phyloP scores from a whole-genome alignment of 2,888 invertebrate genomes.

The Seira musarum region DNA sequence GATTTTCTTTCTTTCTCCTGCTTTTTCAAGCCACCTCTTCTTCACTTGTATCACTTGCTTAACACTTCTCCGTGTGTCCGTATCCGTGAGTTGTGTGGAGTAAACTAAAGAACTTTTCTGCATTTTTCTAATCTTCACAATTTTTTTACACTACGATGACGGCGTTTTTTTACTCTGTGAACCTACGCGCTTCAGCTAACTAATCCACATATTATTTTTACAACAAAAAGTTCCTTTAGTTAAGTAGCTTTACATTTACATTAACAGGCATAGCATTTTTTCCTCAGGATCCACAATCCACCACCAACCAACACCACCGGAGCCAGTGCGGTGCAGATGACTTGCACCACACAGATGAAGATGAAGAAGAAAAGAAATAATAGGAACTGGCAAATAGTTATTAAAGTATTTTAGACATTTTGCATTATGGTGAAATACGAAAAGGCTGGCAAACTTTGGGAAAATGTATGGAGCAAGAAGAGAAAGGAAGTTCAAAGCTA shows the following conservation, averaged over 20 bases:
- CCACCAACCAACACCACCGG: no score
- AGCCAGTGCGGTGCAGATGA: background rate
- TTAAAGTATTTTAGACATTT: background rate
- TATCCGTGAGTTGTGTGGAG: conserved; percentile 36
- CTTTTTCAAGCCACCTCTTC: conserved; percentile 11
- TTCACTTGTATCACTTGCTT: background rate
- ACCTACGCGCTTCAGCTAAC: no score
- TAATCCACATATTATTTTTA: background rate
- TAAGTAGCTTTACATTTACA: background rate
- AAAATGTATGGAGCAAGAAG: background rate
- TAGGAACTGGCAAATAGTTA: conserved; percentile 10
- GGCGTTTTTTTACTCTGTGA: no score
- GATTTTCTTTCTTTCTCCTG: conserved; percentile 6
- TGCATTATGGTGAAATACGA: background rate
- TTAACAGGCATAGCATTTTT: background rate
- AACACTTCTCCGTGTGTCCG: conserved; percentile 31
- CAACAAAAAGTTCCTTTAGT: background rate
- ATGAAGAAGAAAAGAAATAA: background rate
- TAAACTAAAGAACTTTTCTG: conserved; percentile 34
- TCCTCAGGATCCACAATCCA: background rate
- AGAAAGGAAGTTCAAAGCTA: background rate
- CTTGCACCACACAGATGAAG: background rate
- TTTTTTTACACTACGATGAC: no score
- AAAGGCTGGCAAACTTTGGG: background rate
- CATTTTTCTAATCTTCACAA: background rate